These are phyloP conservation scores for Ectemnius cavifrons DNA, from an alignment of 2,888 invertebrate species.

Conservation along the genomic window DNA sequence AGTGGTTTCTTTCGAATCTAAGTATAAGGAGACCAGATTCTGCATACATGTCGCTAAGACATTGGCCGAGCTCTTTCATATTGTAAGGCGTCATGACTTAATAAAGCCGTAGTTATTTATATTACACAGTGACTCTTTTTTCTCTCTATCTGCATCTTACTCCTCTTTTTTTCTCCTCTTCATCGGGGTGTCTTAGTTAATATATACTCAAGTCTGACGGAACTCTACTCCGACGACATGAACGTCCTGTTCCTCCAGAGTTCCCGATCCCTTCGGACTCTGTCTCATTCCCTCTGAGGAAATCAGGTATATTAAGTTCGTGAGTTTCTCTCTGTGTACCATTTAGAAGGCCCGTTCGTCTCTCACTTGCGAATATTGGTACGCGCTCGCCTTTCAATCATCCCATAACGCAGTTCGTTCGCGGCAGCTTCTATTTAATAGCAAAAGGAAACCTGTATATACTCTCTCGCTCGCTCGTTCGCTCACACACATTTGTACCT, in stretches of 20 bases:
- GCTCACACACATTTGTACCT: too few relatives aligned
- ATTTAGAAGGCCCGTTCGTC: too few relatives aligned
- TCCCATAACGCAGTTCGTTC: too few relatives aligned
- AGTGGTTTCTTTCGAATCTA: constrained; percentile 42
- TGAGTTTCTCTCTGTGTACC: too few relatives aligned
- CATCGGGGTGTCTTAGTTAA: background rate
- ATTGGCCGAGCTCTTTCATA: constrained; percentile 54
- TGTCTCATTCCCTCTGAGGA: background rate
- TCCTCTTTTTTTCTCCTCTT: background rate
- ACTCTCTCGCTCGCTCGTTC: too few relatives aligned
- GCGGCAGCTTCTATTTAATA: too few relatives aligned
- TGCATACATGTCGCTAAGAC: constrained; percentile 34
- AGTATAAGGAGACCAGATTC: constrained; percentile 27
- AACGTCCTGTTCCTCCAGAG: too few relatives aligned
- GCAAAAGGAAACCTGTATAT: too few relatives aligned
- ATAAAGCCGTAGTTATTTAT: constrained; percentile 48
- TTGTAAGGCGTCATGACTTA: constrained; percentile 52
- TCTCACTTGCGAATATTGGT: too few relatives aligned
- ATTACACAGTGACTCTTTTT: constrained; percentile 29
- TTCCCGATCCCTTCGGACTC: constrained; percentile 12
- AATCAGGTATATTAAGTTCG: too few relatives aligned
- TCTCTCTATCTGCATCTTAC: constrained; percentile 17
- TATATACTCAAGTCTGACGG: background rate
- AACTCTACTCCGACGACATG: too few relatives aligned
- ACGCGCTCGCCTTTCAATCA: too few relatives aligned